Percentiles rank a stretch among this genome's conserved stretches.
phyloP scores from a whole-genome alignment of 2,888 invertebrate species.

The Thecophora atra region DNA sequence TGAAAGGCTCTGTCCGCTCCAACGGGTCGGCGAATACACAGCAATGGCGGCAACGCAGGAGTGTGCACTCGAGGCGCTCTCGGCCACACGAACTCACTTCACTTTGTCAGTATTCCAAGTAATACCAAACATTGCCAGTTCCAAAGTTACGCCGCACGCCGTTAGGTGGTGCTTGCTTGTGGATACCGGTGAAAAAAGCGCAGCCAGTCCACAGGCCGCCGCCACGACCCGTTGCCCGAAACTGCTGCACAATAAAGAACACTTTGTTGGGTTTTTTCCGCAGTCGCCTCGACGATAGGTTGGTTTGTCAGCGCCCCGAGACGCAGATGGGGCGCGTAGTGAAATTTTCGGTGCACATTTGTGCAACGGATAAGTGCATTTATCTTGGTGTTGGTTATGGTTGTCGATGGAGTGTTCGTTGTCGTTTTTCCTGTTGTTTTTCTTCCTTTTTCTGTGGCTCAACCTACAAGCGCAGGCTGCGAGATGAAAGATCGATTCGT shows the following conservation, averaged over 20 bases:
- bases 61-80: constrained; percentile 15
- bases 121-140: constrained; percentile 50
- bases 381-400: constrained; percentile 21
- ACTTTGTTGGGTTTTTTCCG: constrained; percentile 10
- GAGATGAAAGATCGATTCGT: constrained; percentile 21
- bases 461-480: constrained; percentile 18
- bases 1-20: constrained; percentile 5
- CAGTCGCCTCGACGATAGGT: constrained; percentile 8
- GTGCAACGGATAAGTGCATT: constrained; percentile 33
- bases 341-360: constrained; percentile 41
- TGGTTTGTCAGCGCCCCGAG: constrained; percentile 1
- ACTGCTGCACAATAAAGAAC: constrained; percentile 11
- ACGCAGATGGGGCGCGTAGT: constrained; percentile 34
- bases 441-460: constrained; percentile 5
- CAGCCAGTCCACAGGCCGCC: constrained; percentile 10
- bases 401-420: constrained; percentile 11
- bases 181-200: constrained; percentile 36
- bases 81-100: constrained; percentile 38
- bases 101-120: constrained; percentile 29
- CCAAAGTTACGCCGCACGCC: constrained; percentile 61
- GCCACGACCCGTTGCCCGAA: constrained; percentile 32
- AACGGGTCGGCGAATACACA: background rate
- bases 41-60: background rate
- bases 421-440: constrained; percentile 4
- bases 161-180: constrained; percentile 58